These are phyloP conservation scores for Seira musarum DNA, from an alignment of 2,888 invertebrate genomes.

Conservation along the genomic window DNA sequence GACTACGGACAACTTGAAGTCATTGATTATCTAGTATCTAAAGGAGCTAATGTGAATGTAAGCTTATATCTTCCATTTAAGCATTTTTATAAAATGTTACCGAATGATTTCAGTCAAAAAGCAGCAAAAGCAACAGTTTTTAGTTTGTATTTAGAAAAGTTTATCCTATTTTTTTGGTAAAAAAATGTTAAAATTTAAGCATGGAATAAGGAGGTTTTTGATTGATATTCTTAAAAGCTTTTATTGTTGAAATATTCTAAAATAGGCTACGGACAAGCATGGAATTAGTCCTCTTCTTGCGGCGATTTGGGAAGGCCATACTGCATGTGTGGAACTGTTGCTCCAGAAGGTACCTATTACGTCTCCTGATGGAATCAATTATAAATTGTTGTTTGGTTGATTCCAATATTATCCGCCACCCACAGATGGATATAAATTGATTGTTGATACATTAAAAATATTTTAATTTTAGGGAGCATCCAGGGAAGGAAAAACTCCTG, in stretches of 20 bases:
- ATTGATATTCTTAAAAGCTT: conserved; percentile 4
- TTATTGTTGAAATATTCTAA: conserved; percentile 71
- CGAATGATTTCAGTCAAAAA: no score
- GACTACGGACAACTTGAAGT: conserved; percentile 96
- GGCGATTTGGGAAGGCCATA: conserved; percentile 98
- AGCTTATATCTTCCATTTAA: conserved; percentile 71
- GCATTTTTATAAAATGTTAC: no score
- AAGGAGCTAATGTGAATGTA: conserved; percentile 96
- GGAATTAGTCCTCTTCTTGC: conserved; percentile 94
- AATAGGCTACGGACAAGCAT: conserved; percentile 91
- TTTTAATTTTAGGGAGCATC: conserved; percentile 81
- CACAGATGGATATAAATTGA: no score
- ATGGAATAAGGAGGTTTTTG: no score
- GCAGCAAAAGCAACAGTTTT: no score
- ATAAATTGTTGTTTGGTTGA: no score
- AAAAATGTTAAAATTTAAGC: no score
- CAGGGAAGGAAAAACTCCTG: conserved; percentile 87
- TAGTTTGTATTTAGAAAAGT: no score
- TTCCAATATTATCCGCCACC: no score
- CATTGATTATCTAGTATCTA: conserved; percentile 87
- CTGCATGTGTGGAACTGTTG: conserved; percentile 89
- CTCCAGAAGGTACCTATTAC: conserved; percentile 81
- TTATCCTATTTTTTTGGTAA: no score
- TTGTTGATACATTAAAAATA: no score
- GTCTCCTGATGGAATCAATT: conserved; percentile 66